Evolutionary conservation across 37 sponge, comb jelly and placozoan genomes (phyloP).

Genomic region (Chondrilla cf. caribensis): DNA sequence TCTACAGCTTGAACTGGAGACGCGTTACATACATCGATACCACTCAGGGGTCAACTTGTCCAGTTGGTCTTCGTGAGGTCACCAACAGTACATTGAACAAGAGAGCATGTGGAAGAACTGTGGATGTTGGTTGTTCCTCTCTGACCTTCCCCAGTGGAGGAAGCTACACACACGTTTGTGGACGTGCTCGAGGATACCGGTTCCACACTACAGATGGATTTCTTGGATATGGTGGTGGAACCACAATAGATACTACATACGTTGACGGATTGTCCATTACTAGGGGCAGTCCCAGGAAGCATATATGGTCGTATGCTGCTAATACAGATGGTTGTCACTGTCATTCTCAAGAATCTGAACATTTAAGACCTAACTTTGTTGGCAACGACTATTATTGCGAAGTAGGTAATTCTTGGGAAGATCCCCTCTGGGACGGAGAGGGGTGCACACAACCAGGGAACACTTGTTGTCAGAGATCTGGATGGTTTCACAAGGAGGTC

Average conservation of each 20-base stretch:
- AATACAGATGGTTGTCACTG: not conserved
- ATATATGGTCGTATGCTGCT: not conserved
- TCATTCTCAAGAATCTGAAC: not conserved
- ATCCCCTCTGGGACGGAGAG: constrained; percentile 34
- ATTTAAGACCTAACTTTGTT: not conserved
- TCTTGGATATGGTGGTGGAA: not conserved
- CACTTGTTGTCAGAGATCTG: constrained; percentile 10
- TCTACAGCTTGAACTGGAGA: not conserved
- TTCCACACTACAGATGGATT: not conserved
- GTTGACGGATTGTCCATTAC: not conserved
- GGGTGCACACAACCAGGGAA: not conserved
- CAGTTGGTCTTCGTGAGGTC: not conserved
- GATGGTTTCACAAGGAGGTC: constrained; percentile 16
- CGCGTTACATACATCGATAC: not conserved
- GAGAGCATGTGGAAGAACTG: constrained; percentile 10
- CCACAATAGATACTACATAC: not conserved
- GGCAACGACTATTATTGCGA: constrained; percentile 27
- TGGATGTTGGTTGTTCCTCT: not conserved
- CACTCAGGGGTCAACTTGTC: not conserved
- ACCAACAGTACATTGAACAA: not conserved
- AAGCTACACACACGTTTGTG: constrained; percentile 5
- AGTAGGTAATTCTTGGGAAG: not conserved
- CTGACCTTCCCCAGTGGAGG: not conserved
- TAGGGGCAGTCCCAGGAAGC: not conserved
- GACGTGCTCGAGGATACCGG: not conserved